Evolutionary conservation across 2,888 invertebrate genomes (phyloP), one percentile per base, ranked within the genome.

Genomic region (Coronaproctus castanopsis): DNA sequence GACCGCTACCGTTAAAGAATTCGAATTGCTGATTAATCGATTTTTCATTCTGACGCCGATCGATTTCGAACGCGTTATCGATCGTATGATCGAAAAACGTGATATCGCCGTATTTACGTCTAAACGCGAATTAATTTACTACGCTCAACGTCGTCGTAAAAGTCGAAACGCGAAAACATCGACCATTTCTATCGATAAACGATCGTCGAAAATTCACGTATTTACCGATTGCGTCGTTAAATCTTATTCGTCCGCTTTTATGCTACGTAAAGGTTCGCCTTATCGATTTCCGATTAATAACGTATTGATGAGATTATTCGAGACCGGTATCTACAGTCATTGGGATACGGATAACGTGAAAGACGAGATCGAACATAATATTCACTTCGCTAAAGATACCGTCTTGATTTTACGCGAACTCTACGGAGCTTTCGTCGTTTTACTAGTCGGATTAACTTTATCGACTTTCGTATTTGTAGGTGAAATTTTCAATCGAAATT

Each of bases 1-100:
- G 1, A 59, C 63, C 2, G 59, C 57, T n/a, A 56, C 54, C 10
- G 61, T 63, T 50, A 50, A 23, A 2, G 63, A 64, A 21, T 63
- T 63, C 21, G 50, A 55, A 24, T 19, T 36, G 10, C 55, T 64
- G 8, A 52, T 64, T 1, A 59, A 61, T 8, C 53, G 63, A 20
- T 64, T 62, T 50, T 63, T 63, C 19, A 64, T 64, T 55, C 23
- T 63, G 48, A 61, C 64, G 1, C 63, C 63, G 3, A 60, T 60
- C 21, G 58, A 59, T 10, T 59, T 63, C 24, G 52, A 57, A 8
- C 56, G 57, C 10, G 52, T 60, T n/a, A 52, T 64, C 8, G 57
- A 49, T 18, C 60, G 62, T 14, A 59, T 64, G 24, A 57, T 62
- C 21, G 14, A 54, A 21, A 57, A 59, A 49, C 57, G 59, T 51